Evolutionary conservation across 2,113 vertebrate genomes (phyloP).

Genomic region (Colistium nudipinnis): DNA sequence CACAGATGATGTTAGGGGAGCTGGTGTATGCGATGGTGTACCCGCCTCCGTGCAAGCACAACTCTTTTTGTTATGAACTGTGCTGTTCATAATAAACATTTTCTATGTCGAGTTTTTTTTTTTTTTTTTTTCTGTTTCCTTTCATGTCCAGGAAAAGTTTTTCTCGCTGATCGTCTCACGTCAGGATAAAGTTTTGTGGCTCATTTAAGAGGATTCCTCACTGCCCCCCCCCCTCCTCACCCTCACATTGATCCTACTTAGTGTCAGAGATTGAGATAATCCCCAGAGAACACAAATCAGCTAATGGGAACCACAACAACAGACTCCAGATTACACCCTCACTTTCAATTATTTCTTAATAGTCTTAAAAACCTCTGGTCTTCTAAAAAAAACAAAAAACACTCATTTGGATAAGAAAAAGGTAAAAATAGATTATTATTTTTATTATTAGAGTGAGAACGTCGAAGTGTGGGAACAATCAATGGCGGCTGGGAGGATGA

Average conservation of each 20-base stretch:
- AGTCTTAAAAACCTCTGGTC: no score
- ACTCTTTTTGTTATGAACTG: constrained; percentile 91
- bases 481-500: neutral
- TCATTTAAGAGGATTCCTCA: constrained; percentile 74
- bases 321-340: constrained; percentile 10
- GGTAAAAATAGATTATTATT: no score
- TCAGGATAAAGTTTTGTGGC: constrained; percentile 65
- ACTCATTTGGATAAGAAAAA: no score
- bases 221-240: constrained; percentile 27
- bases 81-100: constrained; percentile 94
- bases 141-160: constrained; percentile 45
- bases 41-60: constrained; percentile 88
- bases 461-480: neutral
- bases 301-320: constrained; percentile 63
- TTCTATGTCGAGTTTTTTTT: constrained; percentile 79
- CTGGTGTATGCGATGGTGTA: neutral
- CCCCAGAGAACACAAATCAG: constrained; percentile 56
- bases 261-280: constrained; percentile 60
- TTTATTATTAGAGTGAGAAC: no score
- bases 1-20: neutral
- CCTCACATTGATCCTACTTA: constrained; percentile 61
- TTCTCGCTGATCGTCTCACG: constrained; percentile 64
- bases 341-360: neutral
- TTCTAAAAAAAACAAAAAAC: no score
- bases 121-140: neutral